These are phyloP conservation scores for Oxytorus armatus DNA, from an alignment of 2,888 invertebrate genomes.

Conservation along the genomic window DNA sequence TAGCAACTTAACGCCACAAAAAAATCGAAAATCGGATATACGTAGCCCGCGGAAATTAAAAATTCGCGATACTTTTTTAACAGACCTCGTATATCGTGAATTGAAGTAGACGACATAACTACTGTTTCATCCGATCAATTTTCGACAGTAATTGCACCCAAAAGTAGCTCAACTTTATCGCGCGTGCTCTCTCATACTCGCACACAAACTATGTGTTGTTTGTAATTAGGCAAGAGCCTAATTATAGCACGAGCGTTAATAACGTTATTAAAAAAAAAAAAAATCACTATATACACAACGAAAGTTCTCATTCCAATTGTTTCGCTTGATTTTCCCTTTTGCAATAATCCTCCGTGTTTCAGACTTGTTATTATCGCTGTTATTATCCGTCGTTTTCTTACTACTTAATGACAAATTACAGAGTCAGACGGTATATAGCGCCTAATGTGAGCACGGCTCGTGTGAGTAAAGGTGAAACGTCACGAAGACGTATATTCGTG, in stretches of 20 bases:
- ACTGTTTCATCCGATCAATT: constrained; percentile 9
- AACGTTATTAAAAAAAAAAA: not conserved
- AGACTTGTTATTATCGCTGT: constrained; percentile 15
- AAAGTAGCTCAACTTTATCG: constrained; percentile 6
- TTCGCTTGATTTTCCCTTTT: constrained; percentile 29
- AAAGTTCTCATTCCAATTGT: constrained; percentile 8
- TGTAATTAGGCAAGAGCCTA: not conserved
- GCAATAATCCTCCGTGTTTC: constrained; percentile 34
- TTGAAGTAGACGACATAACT: not conserved
- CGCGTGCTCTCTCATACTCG: not conserved
- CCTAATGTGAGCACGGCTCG: constrained; percentile 4
- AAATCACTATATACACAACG: not conserved
- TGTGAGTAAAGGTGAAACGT: constrained; percentile 31
- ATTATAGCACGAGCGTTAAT: constrained; percentile 14
- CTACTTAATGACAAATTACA: constrained; percentile 23
- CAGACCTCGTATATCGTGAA: no score
- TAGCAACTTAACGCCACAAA: no score
- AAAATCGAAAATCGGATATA: no score
- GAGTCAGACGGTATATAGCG: not conserved
- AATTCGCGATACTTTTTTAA: no score
- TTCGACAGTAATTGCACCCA: constrained; percentile 8
- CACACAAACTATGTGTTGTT: constrained; percentile 6
- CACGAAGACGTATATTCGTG: constrained; percentile 13
- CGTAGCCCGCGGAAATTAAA: no score
- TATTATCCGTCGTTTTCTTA: constrained; percentile 40